Evolutionary conservation across 2,888 invertebrate species (phyloP), one percentile per base, ranked within the genome.

Genomic region (Lymantria dispar): DNA sequence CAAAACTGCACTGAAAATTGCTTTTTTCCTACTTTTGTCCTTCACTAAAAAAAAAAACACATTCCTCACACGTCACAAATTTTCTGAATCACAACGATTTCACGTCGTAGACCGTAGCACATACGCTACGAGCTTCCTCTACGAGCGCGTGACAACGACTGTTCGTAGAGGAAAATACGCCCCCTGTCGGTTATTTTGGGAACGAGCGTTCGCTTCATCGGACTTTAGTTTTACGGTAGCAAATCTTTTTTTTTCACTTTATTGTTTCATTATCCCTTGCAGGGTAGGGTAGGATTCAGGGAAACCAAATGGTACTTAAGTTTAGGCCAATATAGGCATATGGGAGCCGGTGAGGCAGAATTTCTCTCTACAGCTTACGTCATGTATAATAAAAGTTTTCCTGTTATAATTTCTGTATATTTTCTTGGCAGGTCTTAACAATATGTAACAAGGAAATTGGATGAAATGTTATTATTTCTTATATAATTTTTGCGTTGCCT

Each of bases 81-180:
- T 48, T 38, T 54, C 49, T 13, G 47, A 54, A 56, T 44, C 41
- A 45, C 52, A 33, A 40, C 40, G 54, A 60, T 53, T 55, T 43
- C 50, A 47, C 51, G 55, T 48, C 48, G 50, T 50, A 57, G 58
- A 58, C 58, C 48, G 56, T 52, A 58, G 57, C 58, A 55, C 58
- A 58, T 42, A 48, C 63, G 70, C 64, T 65, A 62, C 59, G 76
- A 68, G 59, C 64, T 44, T 10, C 64, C 29, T 62, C 72, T 67
- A 70, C 76, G 66, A 50, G 53, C 60, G 56, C 54, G 62, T 47
- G 42, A 51, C 69, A 67, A 70, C 70, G 70, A 76, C 76, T 76
- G 76, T 73, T 72, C 76, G 74, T 76, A 71, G 64, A 47, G 37
- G 48, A 46, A 9, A 50, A 51, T 31, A 45, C 70, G 70, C 70